A percentile compares a stretch with the other conserved stretches of the same genome.
phyloP scores from a whole-genome alignment of 2,888 invertebrate genomes.

The Odontomyia ornata region DNA sequence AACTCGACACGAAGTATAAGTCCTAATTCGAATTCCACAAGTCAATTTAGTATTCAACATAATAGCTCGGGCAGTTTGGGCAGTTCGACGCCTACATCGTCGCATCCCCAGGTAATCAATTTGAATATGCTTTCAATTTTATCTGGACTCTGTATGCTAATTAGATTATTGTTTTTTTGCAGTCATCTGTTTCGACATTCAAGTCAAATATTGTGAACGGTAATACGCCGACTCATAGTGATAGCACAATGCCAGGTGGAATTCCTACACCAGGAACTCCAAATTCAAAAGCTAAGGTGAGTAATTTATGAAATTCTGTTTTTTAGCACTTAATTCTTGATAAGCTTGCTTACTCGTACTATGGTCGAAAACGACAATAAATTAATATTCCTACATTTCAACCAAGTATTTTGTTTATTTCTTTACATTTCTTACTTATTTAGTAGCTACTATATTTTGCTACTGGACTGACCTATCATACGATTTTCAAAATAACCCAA shows the following conservation, averaged over 20 bases:
- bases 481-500: too few relatives aligned
- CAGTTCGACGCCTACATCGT: constrained; percentile 63
- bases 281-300: constrained; percentile 81
- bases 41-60: constrained; percentile 64
- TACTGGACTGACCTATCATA: too few relatives aligned
- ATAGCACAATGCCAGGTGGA: constrained; percentile 74
- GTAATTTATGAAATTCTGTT: constrained; percentile 43
- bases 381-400: too few relatives aligned
- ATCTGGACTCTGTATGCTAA: constrained; percentile 30
- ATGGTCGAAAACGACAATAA: too few relatives aligned
- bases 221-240: constrained; percentile 62
- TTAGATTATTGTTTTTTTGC: constrained; percentile 25
- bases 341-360: too few relatives aligned
- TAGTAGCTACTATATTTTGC: too few relatives aligned
- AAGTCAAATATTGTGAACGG: constrained; percentile 64
- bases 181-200: constrained; percentile 64
- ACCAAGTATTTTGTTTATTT: too few relatives aligned
- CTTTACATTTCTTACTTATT: too few relatives aligned
- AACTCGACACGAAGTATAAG: constrained; percentile 65
- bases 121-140: constrained; percentile 36
- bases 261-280: constrained; percentile 80
- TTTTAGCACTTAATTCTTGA: too few relatives aligned
- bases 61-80: constrained; percentile 63
- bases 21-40: constrained; percentile 64
- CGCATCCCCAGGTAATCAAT: constrained; percentile 61